Base-by-base conservation (phyloP, 64 coral and sea anemone genomes). In the Acropora tenuis region DNA sequence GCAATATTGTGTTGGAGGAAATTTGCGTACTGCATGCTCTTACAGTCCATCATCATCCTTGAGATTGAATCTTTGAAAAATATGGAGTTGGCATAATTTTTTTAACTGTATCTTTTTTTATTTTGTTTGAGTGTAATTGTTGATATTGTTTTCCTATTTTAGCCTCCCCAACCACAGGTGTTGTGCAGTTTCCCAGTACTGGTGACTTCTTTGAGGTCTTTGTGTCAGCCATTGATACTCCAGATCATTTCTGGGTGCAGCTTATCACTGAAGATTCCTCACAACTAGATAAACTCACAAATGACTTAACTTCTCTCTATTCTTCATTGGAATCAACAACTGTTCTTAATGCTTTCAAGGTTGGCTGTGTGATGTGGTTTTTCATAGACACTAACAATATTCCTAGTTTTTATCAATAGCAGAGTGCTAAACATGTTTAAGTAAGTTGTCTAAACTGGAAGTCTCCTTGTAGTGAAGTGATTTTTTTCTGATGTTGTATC, bases 161-260 rank as follows among this genome's bases (percentile, higher is more conserved):
- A 88, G 73, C 73, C 49, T 59, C 50, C 2, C 42, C 72, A 60
- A 45, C 42, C 10, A 69, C 91, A 87, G 74, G 82, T 48, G 43
- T 49, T 69, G 63, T 85, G 19, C 75, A 80, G 15, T 92, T 78
- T 67, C 91, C 83, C 19, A 74, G 55, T 12, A 74, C 65, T 57
- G 9, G 66, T 79, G 91, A 92, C 75, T 92, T 78, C 43, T 65
- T 43, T 49, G 91, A 66, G 61, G 91, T 92, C 17, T 92, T 92
- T 80, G 81, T 92, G 2, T 92, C 91, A 69, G 91, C 91, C 44
- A 57, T 92, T 11, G 83, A 92, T 19, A 92, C 67, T 50, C 91
- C 91, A 40, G 91, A 76, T 15, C 91, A 92, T 42, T 92, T 92
- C 17, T 92, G 83, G 82, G 83, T 92, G 49, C 91, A 92, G 60